phyloP scores from a whole-genome alignment of 2,888 invertebrate genomes.

The Acleris laterana region DNA sequence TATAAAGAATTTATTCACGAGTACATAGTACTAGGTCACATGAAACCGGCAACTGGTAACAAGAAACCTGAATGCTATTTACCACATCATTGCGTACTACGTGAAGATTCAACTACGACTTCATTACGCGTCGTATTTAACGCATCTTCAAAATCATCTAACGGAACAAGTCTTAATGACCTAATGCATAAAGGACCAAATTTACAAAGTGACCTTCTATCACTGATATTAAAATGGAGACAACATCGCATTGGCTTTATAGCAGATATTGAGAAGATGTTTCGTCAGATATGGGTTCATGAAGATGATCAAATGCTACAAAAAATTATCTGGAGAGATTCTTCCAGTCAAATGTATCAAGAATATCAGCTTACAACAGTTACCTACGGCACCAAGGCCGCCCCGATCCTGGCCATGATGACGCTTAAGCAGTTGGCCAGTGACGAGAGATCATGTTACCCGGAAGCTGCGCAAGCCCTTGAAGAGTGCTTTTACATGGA shows the following conservation, averaged over 20 bases:
- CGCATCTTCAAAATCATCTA: conserved; percentile 35
- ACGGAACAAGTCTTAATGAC: conserved; percentile 40
- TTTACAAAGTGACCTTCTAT: conserved; percentile 36
- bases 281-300: conserved; percentile 29
- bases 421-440: no score
- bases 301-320: not conserved
- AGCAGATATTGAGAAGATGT: conserved; percentile 40
- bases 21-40: conserved; percentile 35
- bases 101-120: conserved; percentile 28
- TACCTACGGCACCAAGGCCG: no score
- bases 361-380: conserved; percentile 6
- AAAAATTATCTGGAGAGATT: conserved; percentile 3
- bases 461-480: no score
- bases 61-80: not conserved
- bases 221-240: conserved; percentile 36
- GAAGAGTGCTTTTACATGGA: no score
- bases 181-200: conserved; percentile 18
- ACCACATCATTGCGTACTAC: conserved; percentile 12
- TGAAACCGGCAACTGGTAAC: conserved; percentile 20
- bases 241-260: conserved; percentile 31
- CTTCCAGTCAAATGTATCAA: not conserved
- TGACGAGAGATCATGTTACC: no score
- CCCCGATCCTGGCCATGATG: no score
- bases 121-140: conserved; percentile 33
- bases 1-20: conserved; percentile 40